These are phyloP conservation scores for Oligia fasciuncula DNA, from an alignment of 2,888 invertebrate species.

Conservation along the genomic window DNA sequence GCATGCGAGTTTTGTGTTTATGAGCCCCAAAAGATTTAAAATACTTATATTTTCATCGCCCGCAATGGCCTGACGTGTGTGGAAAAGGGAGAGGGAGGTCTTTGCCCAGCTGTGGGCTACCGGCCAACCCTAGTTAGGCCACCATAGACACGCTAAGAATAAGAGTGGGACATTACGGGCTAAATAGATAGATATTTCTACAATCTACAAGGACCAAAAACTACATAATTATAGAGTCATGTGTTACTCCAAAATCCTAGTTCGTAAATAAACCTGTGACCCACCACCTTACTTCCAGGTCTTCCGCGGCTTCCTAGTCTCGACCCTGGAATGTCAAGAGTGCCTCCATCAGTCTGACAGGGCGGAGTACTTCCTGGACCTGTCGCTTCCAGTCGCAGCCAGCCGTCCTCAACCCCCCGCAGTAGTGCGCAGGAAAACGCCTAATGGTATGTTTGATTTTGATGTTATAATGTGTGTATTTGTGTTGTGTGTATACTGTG, in stretches of 20 bases:
- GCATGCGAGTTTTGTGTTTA: constrained; percentile 35
- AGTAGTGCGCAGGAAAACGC: constrained; percentile 88
- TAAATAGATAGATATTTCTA: neutral
- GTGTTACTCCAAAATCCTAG: neutral
- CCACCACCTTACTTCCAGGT: constrained; percentile 84
- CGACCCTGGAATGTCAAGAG: constrained; percentile 96
- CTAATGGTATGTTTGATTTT: constrained; percentile 77
- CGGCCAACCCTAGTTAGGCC: neutral
- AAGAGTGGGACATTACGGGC: neutral
- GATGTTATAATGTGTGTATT: neutral
- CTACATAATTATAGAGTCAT: neutral
- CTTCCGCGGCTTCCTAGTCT: constrained; percentile 97
- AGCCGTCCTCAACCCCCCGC: constrained; percentile 93
- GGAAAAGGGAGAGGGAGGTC: neutral
- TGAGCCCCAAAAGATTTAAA: neutral
- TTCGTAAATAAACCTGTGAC: neutral
- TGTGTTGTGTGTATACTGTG: constrained; percentile 15
- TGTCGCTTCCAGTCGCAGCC: constrained; percentile 96
- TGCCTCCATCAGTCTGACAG: constrained; percentile 96
- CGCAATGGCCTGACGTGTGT: neutral
- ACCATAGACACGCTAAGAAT: neutral
- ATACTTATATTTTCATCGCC: neutral
- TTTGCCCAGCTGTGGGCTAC: too few species aligned
- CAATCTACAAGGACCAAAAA: neutral
- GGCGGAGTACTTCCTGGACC: constrained; percentile 97